These are phyloP conservation scores for Lagopus leucura DNA, from an alignment of 2,113 vertebrate genomes.

Conservation along the genomic window DNA sequence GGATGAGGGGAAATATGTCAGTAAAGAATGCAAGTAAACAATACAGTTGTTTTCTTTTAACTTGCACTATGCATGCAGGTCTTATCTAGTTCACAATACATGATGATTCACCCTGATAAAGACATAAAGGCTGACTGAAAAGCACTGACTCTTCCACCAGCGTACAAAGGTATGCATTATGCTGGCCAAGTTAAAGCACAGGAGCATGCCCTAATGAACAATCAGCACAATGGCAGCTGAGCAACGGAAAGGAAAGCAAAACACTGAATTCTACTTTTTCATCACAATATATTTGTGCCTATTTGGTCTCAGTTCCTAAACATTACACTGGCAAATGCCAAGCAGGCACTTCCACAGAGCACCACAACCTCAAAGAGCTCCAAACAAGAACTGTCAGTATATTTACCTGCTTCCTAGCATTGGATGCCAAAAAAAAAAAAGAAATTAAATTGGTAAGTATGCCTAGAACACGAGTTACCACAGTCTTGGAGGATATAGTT, in stretches of 20 bases:
- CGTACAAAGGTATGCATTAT: accelerated
- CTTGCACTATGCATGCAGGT: neutral
- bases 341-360: neutral
- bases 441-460: neutral
- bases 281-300: neutral
- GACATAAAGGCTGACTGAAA: neutral
- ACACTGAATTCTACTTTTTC: accelerated
- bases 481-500: neutral
- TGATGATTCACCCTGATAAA: neutral
- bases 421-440: neutral
- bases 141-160: neutral
- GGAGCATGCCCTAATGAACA: neutral
- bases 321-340: neutral
- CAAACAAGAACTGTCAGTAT: neutral
- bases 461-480: neutral
- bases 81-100: neutral
- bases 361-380: neutral
- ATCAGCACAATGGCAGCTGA: neutral
- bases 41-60: neutral
- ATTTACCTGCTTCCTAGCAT: neutral
- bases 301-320: neutral
- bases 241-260: neutral
- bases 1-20: no score
- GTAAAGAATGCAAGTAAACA: no score
- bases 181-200: neutral